Percentiles rank a stretch among this genome's conserved stretches.
Conservation (phyloP, 2,797 vertebrate species). For the Phoebastria nigripes region DNA sequence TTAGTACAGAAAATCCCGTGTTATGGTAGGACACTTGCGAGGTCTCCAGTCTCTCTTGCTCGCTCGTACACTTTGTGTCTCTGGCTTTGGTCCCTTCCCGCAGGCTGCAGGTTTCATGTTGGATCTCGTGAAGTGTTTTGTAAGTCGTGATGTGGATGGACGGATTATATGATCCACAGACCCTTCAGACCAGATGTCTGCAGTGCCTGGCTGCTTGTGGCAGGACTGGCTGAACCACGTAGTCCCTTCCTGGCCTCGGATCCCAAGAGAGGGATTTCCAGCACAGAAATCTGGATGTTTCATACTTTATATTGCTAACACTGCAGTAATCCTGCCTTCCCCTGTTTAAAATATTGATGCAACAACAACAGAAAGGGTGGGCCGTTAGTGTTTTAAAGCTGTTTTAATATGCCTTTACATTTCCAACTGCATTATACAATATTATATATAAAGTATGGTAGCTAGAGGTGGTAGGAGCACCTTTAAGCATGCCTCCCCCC, state of each 20-base stretch:
- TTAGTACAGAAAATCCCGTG: background rate
- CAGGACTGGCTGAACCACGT: background rate
- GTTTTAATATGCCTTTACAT: background rate
- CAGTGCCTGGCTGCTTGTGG: background rate
- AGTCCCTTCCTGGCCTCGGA: background rate
- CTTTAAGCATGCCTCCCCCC: background rate
- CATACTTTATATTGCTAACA: background rate
- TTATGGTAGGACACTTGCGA: background rate
- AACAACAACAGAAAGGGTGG: background rate
- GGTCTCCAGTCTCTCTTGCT: background rate
- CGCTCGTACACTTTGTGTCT: accelerated
- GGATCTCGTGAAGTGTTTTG: background rate
- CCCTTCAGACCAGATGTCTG: background rate
- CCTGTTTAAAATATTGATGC: background rate
- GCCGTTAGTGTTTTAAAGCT: background rate
- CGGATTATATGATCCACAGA: background rate
- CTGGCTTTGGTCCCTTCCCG: background rate
- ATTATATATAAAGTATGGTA: background rate
- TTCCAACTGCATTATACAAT: background rate
- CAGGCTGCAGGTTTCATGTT: background rate
- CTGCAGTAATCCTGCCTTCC: background rate
- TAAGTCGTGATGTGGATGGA: background rate
- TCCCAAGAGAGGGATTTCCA: background rate
- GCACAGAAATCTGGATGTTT: background rate
- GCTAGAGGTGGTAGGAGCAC: background rate